phyloP scores from a whole-genome alignment of 1,140 invertebrate species.

The Bombus cullumanus region DNA sequence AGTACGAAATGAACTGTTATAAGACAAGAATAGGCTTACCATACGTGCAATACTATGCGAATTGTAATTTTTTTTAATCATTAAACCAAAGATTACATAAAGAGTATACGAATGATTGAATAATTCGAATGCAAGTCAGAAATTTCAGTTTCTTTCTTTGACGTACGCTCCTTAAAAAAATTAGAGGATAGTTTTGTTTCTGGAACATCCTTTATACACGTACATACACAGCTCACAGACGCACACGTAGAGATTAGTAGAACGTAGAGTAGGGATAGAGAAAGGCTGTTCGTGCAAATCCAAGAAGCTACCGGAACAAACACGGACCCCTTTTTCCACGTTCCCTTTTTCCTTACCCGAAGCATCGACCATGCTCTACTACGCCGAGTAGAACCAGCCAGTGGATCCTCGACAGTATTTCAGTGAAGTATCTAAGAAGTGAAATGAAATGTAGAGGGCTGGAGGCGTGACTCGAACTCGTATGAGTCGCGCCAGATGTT shows the following conservation, averaged over 20 bases:
- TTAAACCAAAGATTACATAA: too few species aligned
- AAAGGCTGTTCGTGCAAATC: constrained; percentile 60
- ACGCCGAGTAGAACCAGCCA: constrained; percentile 44
- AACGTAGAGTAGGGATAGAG: constrained; percentile 3
- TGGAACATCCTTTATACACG: not conserved
- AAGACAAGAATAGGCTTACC: too few species aligned
- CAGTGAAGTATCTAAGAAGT: constrained; percentile 75
- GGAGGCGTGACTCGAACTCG: constrained; percentile 75
- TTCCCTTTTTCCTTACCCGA: constrained; percentile 15
- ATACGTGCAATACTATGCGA: too few species aligned
- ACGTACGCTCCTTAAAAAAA: too few species aligned
- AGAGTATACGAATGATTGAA: too few species aligned
- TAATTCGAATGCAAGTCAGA: too few species aligned
- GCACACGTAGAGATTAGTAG: constrained; percentile 17
- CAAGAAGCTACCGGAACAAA: constrained; percentile 65
- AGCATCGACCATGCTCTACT: constrained; percentile 43
- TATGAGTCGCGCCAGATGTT: constrained; percentile 77
- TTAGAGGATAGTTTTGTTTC: too few species aligned
- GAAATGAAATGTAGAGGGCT: constrained; percentile 77
- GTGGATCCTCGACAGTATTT: constrained; percentile 72
- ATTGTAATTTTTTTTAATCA: too few species aligned
- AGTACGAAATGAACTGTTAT: too few species aligned
- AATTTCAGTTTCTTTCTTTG: too few species aligned
- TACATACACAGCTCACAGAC: not conserved
- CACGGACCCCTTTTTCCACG: constrained; percentile 32